These are phyloP conservation scores for Prunella himalayana DNA, from an alignment of 2,113 vertebrate species.

Conservation along the genomic window DNA sequence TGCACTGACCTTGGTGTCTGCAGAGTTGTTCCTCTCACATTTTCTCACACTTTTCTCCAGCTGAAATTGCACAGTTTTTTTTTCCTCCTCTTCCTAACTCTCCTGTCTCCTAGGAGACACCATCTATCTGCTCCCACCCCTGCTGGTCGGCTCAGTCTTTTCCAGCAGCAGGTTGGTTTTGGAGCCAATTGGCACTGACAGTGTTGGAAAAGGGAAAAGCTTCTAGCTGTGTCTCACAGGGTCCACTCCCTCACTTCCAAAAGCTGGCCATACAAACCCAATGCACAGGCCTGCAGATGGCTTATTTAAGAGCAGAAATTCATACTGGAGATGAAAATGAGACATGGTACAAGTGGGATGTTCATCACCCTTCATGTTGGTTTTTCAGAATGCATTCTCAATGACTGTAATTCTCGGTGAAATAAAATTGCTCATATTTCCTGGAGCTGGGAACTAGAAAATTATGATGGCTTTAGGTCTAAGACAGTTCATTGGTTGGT, in stretches of 20 bases:
- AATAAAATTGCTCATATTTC: neutral
- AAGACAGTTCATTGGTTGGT: neutral
- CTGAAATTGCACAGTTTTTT: neutral
- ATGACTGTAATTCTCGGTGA: neutral
- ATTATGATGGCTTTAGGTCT: neutral
- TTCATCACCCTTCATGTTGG: neutral
- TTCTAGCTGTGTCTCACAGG: neutral
- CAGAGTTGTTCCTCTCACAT: neutral
- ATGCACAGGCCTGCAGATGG: neutral
- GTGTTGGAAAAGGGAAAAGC: fast-evolving
- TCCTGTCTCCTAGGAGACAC: neutral
- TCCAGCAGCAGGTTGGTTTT: fast-evolving
- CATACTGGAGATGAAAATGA: neutral
- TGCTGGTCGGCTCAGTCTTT: neutral
- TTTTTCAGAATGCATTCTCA: neutral
- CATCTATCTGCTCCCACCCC: neutral
- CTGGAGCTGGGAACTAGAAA: neutral
- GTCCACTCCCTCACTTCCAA: neutral
- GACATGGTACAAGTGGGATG: neutral
- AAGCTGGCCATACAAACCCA: neutral
- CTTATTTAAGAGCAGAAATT: neutral
- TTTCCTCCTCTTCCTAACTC: neutral
- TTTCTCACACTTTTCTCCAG: neutral
- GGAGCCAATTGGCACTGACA: neutral
- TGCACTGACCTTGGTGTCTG: neutral